Conservation (phyloP, 2,888 invertebrate species). For the Drosophila parthenogenetica region DNA sequence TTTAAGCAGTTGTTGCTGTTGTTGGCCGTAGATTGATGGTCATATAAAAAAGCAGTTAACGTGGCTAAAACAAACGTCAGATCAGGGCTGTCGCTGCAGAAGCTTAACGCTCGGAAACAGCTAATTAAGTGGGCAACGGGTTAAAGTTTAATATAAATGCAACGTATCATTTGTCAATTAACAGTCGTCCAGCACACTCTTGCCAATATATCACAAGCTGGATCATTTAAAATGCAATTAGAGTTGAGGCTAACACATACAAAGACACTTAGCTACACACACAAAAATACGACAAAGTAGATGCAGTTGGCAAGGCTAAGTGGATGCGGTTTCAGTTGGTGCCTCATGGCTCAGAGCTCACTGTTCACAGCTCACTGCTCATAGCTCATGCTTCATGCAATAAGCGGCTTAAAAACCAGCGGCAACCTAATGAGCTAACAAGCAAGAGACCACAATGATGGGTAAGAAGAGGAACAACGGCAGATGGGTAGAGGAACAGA, state of each 20-base stretch:
- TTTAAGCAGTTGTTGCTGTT: constrained; percentile 24
- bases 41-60: constrained; percentile 76
- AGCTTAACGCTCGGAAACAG: constrained; percentile 12
- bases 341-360: constrained; percentile 8
- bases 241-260: constrained; percentile 26
- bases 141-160: constrained; percentile 72
- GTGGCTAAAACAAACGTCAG: constrained; percentile 52
- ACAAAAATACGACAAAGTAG: constrained; percentile 22
- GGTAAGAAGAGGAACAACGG: background rate
- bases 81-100: constrained; percentile 31
- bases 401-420: constrained; percentile 71
- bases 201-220: constrained; percentile 24
- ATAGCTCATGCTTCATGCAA: constrained; percentile 30
- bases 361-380: background rate
- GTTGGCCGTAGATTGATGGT: constrained; percentile 69
- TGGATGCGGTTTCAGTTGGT: constrained; percentile 33
- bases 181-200: constrained; percentile 8
- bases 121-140: constrained; percentile 73
- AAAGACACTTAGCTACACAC: background rate
- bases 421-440: constrained; percentile 60
- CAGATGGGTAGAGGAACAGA: background rate
- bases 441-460: constrained; percentile 12
- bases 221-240: constrained; percentile 77
- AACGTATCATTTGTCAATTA: constrained; percentile 75
- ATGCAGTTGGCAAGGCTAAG: constrained; percentile 39